Evolutionary conservation across 2,113 vertebrate genomes (phyloP).

Genomic region (Saccopteryx bilineata): DNA sequence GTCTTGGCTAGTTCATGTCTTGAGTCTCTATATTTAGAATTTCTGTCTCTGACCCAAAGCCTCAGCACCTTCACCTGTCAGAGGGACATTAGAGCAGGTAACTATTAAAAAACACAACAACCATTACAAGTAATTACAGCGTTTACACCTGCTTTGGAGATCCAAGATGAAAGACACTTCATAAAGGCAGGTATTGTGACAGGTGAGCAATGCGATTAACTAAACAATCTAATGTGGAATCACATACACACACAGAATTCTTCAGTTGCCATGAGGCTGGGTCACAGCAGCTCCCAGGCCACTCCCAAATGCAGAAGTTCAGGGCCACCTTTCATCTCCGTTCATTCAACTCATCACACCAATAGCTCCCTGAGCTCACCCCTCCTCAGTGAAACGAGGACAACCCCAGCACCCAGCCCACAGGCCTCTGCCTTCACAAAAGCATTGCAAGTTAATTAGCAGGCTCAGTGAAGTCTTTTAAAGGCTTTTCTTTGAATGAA

Average conservation of each 20-base stretch:
- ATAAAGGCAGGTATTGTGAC: constrained; percentile 37
- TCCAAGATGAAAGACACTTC: constrained; percentile 77
- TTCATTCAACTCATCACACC: neutral
- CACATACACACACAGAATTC: neutral
- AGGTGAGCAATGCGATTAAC: constrained; percentile 55
- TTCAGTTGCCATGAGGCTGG: neutral
- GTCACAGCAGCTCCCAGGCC: neutral
- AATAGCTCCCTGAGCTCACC: rapidly evolving
- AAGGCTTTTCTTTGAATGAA: neutral
- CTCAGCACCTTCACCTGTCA: constrained; percentile 46
- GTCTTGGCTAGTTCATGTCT: neutral
- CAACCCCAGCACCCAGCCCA: neutral
- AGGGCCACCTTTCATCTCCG: neutral
- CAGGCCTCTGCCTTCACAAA: neutral
- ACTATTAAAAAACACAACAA: constrained; percentile 73
- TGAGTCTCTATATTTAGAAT: neutral
- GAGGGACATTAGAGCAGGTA: constrained; percentile 64
- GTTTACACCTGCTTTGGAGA: constrained; percentile 69
- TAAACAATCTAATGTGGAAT: neutral
- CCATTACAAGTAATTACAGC: constrained; percentile 76
- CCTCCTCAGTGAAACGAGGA: neutral
- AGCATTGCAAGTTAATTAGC: neutral
- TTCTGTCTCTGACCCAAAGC: neutral
- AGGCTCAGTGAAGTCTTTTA: neutral
- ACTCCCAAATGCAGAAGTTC: neutral